Percentiles rank a stretch among this genome's conserved stretches.
These are phyloP conservation scores for Cremastobaeus sp. DNA, from an alignment of 2,888 invertebrate species.

Conservation along the genomic window DNA sequence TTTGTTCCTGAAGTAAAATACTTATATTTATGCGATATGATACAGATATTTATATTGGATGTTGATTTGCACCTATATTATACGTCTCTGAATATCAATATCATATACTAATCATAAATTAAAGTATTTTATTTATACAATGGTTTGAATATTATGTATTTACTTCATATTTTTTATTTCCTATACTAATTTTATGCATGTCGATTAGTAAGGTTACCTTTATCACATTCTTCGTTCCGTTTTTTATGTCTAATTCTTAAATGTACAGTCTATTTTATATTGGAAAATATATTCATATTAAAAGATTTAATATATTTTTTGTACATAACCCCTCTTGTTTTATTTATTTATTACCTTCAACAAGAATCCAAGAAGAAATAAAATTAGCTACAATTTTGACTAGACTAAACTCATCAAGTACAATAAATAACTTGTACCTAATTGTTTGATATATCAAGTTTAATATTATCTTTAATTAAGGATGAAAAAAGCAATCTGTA, in stretches of 20 bases:
- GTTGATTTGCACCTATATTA: constrained; percentile 76
- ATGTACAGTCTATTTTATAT: no score
- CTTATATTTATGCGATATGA: constrained; percentile 69
- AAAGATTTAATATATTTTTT: constrained; percentile 61
- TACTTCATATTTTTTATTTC: constrained; percentile 46
- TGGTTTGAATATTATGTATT: constrained; percentile 33
- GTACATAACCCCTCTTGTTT: background rate
- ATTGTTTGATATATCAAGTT: background rate
- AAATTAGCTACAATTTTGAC: constrained; percentile 35
- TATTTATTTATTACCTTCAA: constrained; percentile 28
- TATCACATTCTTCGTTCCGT: no score
- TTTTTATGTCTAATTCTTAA: no score
- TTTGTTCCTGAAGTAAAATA: constrained; percentile 31
- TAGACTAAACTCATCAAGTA: constrained; percentile 50
- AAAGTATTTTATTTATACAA: constrained; percentile 18
- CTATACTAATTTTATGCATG: no score
- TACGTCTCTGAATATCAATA: constrained; percentile 74
- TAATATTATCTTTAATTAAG: background rate
- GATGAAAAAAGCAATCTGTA: no score
- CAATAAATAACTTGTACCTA: constrained; percentile 6
- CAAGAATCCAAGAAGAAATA: constrained; percentile 43
- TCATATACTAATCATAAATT: constrained; percentile 69
- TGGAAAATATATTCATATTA: no score
- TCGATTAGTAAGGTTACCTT: no score
- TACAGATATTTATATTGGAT: constrained; percentile 68